phyloP scores from a whole-genome alignment of 2,113 vertebrate species.

The Oncorhynchus masou region DNA sequence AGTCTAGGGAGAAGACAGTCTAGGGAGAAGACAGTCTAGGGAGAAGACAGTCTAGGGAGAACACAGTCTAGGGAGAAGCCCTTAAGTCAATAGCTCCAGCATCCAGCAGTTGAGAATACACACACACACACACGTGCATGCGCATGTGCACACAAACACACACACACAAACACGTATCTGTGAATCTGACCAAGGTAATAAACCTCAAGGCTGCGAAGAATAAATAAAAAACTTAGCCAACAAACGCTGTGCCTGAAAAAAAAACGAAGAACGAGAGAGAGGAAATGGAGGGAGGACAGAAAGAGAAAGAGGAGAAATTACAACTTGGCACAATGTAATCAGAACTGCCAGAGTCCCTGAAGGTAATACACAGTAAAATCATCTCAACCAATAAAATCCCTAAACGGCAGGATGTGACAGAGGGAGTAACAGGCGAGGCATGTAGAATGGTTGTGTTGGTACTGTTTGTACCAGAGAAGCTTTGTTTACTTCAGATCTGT shows the following conservation, averaged over 20 bases:
- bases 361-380: constrained; percentile 6
- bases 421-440: not conserved
- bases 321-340: constrained; percentile 10
- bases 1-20: too few relatives aligned
- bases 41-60: too few relatives aligned
- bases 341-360: constrained; percentile 3
- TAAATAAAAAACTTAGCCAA: constrained; percentile 34
- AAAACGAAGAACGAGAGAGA: not conserved
- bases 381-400: constrained; percentile 25
- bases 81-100: constrained; percentile 48
- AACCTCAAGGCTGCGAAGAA: constrained; percentile 28
- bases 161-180: constrained; percentile 18
- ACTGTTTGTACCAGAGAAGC: constrained; percentile 4
- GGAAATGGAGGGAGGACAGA: constrained; percentile 1
- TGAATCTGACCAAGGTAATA: constrained; percentile 23
- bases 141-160: too few relatives aligned
- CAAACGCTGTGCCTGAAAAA: constrained; percentile 10
- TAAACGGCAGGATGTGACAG: constrained; percentile 16
- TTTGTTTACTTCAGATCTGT: constrained; percentile 22
- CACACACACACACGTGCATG: not conserved
- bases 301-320: constrained; percentile 9
- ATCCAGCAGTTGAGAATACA: constrained; percentile 46
- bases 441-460: constrained; percentile 14
- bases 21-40: too few relatives aligned
- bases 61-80: constrained; percentile 41